Evolutionary conservation across 2,113 vertebrate genomes (phyloP).

Genomic region (Silurus asotus): DNA sequence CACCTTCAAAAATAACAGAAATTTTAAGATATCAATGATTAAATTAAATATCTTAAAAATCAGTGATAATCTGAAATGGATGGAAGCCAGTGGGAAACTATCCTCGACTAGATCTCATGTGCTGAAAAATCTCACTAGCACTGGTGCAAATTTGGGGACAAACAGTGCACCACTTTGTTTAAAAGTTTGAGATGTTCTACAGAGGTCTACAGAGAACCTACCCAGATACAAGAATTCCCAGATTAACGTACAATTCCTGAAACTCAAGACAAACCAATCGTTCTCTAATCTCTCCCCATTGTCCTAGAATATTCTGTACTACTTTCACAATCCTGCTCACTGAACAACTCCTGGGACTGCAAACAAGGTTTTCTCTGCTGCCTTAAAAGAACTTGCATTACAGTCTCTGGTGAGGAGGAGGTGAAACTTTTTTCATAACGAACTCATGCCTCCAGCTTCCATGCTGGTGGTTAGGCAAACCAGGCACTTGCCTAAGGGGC

Average conservation of each 20-base stretch:
- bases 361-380: background rate
- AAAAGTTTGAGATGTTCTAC: background rate
- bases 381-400: background rate
- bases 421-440: background rate
- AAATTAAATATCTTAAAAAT: background rate
- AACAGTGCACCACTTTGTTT: background rate
- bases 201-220: background rate
- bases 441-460: background rate
- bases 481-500: constrained; percentile 1
- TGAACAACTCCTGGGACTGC: background rate
- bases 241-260: background rate
- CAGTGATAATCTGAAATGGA: background rate
- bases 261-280: background rate
- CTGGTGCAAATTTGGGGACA: background rate
- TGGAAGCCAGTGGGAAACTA: background rate
- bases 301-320: background rate
- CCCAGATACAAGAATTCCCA: background rate
- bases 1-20: background rate
- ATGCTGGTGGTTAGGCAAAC: background rate
- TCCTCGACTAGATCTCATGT: background rate
- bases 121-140: background rate
- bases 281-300: background rate
- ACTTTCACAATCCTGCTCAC: background rate
- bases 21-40: background rate
- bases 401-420: background rate